Percentiles rank a stretch among this genome's conserved stretches.
These are phyloP conservation scores for Cotesia glomerata DNA, from an alignment of 1,140 invertebrate genomes.

Conservation along the genomic window DNA sequence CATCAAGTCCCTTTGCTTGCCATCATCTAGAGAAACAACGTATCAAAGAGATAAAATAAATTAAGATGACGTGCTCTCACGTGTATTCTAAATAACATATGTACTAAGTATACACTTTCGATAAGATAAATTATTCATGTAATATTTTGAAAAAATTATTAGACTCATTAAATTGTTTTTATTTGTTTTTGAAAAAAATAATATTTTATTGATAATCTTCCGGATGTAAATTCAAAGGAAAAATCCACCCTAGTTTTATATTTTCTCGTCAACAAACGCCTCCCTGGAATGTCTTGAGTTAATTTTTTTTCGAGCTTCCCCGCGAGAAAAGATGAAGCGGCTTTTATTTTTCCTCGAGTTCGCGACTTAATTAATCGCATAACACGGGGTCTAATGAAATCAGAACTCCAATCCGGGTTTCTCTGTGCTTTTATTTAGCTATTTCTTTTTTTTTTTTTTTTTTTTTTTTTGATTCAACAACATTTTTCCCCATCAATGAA, in stretches of 20 bases:
- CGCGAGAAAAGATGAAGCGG: conserved; percentile 5
- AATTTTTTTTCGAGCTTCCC: conserved; percentile 46
- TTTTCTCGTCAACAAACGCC: conserved; percentile 27
- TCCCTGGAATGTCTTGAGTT: conserved; percentile 54
- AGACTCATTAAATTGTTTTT: not conserved
- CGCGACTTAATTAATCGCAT: conserved; percentile 65
- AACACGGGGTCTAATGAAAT: conserved; percentile 64
- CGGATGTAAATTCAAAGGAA: not conserved
- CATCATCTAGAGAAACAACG: not conserved
- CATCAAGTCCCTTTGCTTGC: conserved; percentile 26
- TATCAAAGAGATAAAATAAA: conserved; percentile 13
- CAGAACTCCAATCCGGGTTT: conserved; percentile 55
- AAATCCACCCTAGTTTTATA: not conserved
- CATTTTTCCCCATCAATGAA: not conserved
- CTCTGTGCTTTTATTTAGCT: conserved; percentile 45
- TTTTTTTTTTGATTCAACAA: not conserved
- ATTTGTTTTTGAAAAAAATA: not conserved
- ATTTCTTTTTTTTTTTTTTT: conserved; percentile 27
- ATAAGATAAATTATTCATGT: not conserved
- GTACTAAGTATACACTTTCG: not conserved
- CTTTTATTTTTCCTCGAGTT: conserved; percentile 60
- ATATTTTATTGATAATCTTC: not conserved
- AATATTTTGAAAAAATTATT: not conserved
- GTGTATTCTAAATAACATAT: not conserved
- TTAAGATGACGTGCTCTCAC: conserved; percentile 7